Evolutionary conservation across 2,113 vertebrate genomes (phyloP), one percentile per base, ranked within the genome.

Genomic region (Tauraco erythrolophus): DNA sequence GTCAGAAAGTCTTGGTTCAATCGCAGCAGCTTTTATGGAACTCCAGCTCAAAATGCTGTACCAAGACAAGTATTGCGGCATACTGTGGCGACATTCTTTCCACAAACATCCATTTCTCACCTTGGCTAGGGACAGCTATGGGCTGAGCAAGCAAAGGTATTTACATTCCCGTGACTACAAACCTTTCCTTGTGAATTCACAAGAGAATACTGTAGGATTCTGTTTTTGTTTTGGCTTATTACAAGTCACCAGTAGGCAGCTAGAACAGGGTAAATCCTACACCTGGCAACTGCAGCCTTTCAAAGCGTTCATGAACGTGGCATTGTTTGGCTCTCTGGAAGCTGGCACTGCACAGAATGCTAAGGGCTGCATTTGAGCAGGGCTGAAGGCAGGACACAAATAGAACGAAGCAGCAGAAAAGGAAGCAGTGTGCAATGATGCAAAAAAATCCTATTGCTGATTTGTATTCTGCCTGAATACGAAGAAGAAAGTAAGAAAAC

Each of bases 391-490:
- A 94, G 61, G 70, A 82, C 74, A 76, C 95, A 95, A 97, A 96
- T 37, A 97, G 71, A 97, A 90, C 0, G 0, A 84, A 84, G 37
- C 69, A 85, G 58, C 0, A 94, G 83, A 76, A 97, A 95, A 92
- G 53, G 84, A 97, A 89, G 81, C 84, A 79, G 89, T 91, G 95
- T 96, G 95, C 95, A 96, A 43, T 10, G 92, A 94, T 91, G 95
- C 89, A 94, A 95, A 84, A 94, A 84, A 89, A 22, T 72, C 89
- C 74, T 88, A 39, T 28, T 76, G 81, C 89, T 88, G 74, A 96
- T 97, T 96, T 95, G 95, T 96, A 97, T 97, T 96, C 95, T 93
- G 95, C 84, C 84, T 51, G 91, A 94, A 94, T 84, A 72, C 3
- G 0, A 88, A 65, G 77, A 94, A 79, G 86, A 97, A 95, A 96